A percentile compares a stretch with the other conserved stretches of the same genome.
Conservation (phyloP, 1,140 invertebrate species). For the Zaprionus ornatus region DNA sequence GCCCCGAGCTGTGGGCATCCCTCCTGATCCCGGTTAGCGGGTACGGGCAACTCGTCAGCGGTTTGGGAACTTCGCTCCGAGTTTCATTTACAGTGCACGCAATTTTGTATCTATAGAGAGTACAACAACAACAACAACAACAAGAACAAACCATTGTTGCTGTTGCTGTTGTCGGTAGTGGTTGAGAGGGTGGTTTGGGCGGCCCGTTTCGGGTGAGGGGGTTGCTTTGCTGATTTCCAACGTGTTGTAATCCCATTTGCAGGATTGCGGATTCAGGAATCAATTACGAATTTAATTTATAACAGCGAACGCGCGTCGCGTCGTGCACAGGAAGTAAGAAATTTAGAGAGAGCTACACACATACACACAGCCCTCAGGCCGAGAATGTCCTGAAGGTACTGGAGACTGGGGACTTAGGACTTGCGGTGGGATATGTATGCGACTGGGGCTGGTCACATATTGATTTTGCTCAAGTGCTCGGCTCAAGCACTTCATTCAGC, state of each 20-base stretch:
- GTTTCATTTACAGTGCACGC: conserved; percentile 71
- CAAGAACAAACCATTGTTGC: conserved; percentile 14
- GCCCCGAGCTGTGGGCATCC: conserved; percentile 10
- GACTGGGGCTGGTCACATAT: conserved; percentile 28
- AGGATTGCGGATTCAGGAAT: conserved; percentile 82
- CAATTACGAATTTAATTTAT: conserved; percentile 82
- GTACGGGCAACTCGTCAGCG: conserved; percentile 1
- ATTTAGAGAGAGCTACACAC: conserved; percentile 42
- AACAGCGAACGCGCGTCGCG: conserved; percentile 55
- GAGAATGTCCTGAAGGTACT: background rate
- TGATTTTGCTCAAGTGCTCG: conserved; percentile 59
- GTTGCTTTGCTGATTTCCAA: conserved; percentile 63
- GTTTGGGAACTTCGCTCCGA: conserved; percentile 21
- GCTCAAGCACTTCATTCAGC: conserved; percentile 61
- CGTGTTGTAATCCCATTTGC: conserved; percentile 82
- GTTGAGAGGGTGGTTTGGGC: conserved; percentile 23
- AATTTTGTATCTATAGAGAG: conserved; percentile 64
- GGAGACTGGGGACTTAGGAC: background rate
- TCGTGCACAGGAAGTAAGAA: conserved; percentile 51
- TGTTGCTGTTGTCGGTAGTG: conserved; percentile 21
- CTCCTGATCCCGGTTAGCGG: background rate
- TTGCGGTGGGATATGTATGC: background rate
- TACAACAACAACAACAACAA: conserved; percentile 9
- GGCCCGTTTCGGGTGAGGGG: conserved; percentile 2
- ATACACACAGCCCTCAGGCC: background rate